Evolutionary conservation across 1,140 invertebrate species (phyloP), one percentile per base, ranked within the genome.

Genomic region (Nixonia krombeini): DNA sequence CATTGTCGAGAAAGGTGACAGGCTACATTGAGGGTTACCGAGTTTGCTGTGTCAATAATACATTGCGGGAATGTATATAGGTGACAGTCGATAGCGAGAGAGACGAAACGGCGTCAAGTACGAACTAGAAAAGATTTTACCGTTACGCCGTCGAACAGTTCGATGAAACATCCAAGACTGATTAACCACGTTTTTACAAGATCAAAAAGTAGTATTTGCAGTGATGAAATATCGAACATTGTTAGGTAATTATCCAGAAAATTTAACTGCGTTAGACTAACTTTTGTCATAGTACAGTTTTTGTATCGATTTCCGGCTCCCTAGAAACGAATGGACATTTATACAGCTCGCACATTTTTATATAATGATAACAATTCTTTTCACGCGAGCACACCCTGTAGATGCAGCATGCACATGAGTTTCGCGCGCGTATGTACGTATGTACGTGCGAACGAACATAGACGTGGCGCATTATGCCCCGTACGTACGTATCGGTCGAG

Each of bases 41-140:
- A 68, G 64, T 68, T 68, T 61, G 64, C 67, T 75, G 74, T 79
- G 77, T 79, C 77, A 78, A 79, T 79, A 79, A 78, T 78, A 78
- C 76, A 75, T 74, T 72, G 73, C 49, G 68, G 18, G 45, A n/a
- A n/a, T n/a, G 75, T 78, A 78, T 78, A 76, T 76, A 78, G 74
- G 75, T 76, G 70, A 75, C 65, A 74, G 50, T 62, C 38, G 57
- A 45, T 66, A 72, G 70, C 62, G 59, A 47, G 40, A 69, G 73
- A 71, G 71, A 51, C 52, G 31, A 62, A 59, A 50, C 58, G 45
- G 40, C 52, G 49, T 52, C 50, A 40, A 35, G 49, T 10, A 47
- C 51, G 57, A 64, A 49, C 65, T 49, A 52, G 62, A 56, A 70
- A 55, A 63, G 70, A 70, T 35, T 6, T 35, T 35, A 35, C 31